Evolutionary conservation across 2,797 vertebrate species (phyloP), one percentile per base, ranked within the genome.

Genomic region (Crax fasciolata): DNA sequence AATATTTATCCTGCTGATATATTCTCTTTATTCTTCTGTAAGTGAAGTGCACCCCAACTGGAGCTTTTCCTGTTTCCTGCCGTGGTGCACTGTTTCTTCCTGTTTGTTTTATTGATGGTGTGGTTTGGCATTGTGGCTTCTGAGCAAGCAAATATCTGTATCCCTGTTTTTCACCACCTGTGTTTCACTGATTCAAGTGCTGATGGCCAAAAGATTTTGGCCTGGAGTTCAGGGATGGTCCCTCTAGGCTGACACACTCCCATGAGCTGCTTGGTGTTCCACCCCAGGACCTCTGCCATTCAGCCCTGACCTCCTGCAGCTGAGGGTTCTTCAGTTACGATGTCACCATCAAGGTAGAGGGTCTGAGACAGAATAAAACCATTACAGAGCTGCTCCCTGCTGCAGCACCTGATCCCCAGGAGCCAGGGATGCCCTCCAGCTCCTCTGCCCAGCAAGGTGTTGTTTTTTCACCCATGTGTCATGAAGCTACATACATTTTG

Each of bases 1-100:
- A 57, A 90, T 91, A 82, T 94, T 88, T 70, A 91, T 63, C 80
- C 48, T 84, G 51, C 67, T 82, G 49, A 24, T 74, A 28, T 41
- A 67, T 88, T 94, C 89, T 63, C 24, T 17, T 68, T 79, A n/a
- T 83, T 89, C 44, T 83, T 74, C 76, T 63, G 14, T 67, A 46
- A 52, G 71, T 38, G 59, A 24, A 68, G 74, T 0, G 1, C 23
- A 7, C 52, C 74, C 75, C 11, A 0, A 20, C 3, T 63, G 62
- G 57, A 38, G n/a, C 55, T 77, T 78, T 76, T 51, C 39, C 35
- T 11, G 1, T 63, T 65, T 63, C 48, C 82, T 54, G 88, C 84
- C 65, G 43, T 0, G 0, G 28, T 62, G 39, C 35, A 30, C 6
- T 52, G 73, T 82, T 78, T 70, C 48, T 49, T 76, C 63, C 51